Base-by-base conservation (phyloP, 1,140 invertebrate species). In the Aplysia californica region DNA sequence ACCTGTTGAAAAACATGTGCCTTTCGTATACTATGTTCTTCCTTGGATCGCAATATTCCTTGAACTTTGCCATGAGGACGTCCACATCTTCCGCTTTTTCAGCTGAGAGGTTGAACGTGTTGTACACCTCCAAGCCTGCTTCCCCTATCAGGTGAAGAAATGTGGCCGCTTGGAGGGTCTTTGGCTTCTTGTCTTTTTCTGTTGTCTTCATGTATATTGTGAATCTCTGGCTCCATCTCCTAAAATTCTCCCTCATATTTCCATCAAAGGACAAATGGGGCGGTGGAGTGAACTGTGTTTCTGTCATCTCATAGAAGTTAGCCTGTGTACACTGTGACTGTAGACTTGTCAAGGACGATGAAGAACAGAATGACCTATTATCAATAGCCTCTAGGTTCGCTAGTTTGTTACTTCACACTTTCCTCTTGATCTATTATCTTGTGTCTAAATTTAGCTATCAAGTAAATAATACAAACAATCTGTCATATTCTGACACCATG, bases 1-100 rank as follows among this genome's bases (percentile, higher is more conserved):
- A 64, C n/a, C 76, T 35, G 4, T 4, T 56, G 21, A 35, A 74
- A 44, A 78, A 78, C 3, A 38, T 55, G 61, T 66, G 44, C 3
- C 67, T 4, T 41, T 41, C 67, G 44, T 6, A 38, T 6, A 41
- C 38, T 23, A 38, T 39, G 36, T 41, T 69, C 26, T 38, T 69
- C 44, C 38, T 69, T 4, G 67, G 67, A 3, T 69, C 35, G 44
- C 67, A 69, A 31, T 69, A 21, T 6, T 38, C 31, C 10, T 69
- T 3, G 38, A 69, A 69, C 15, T 15, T 33, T 18, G 15, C 29
- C 29, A 67, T 15, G 18, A 67, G 29, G 5, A 33, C 26, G 15
- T 67, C 35, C 15, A 23, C 26, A 26, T 61, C 58, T 61, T 23
- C 6, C 26, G 10, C 10, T 18, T 61, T 26, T 61, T 10, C n/a